Percentiles rank a stretch among this genome's conserved stretches.
phyloP scores from a whole-genome alignment of 2,888 invertebrate species.

The Coleophora deauratella region DNA sequence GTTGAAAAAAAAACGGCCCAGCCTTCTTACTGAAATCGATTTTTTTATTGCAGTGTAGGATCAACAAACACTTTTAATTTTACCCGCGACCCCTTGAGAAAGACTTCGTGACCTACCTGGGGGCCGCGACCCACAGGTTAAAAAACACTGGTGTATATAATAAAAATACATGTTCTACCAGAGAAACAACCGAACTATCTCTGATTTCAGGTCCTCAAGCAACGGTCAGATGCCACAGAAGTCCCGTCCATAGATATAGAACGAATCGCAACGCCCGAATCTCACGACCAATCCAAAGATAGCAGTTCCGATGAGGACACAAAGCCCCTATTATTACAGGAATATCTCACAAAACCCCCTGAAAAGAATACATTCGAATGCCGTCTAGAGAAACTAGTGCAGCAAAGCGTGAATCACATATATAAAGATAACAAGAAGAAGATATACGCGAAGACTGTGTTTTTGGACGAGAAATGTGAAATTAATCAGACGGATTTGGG shows the following conservation, averaged over 20 bases:
- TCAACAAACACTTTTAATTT: not conserved
- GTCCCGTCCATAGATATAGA: constrained; percentile 37
- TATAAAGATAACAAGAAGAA: constrained; percentile 44
- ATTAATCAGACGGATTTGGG: not conserved
- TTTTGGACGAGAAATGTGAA: constrained; percentile 16
- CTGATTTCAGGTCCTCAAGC: constrained; percentile 37
- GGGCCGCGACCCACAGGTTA: too few relatives aligned
- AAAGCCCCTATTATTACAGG: constrained; percentile 27
- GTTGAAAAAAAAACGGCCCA: too few relatives aligned
- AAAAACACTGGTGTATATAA: too few relatives aligned
- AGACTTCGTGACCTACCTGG: too few relatives aligned
- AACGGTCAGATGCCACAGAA: constrained; percentile 37
- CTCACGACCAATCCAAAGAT: constrained; percentile 24
- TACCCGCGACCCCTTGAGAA: too few relatives aligned
- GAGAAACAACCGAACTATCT: too few relatives aligned
- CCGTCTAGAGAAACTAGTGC: constrained; percentile 55
- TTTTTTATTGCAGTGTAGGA: not conserved
- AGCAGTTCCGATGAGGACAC: constrained; percentile 10
- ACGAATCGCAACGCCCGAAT: constrained; percentile 20
- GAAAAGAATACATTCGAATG: constrained; percentile 49
- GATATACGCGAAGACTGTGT: constrained; percentile 31
- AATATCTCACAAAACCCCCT: constrained; percentile 18
- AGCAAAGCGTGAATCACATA: constrained; percentile 59
- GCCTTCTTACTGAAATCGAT: too few relatives aligned
- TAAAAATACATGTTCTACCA: too few relatives aligned